Base-by-base conservation (phyloP, 2,797 vertebrate species). In the Pipistrellus kuhlii region DNA sequence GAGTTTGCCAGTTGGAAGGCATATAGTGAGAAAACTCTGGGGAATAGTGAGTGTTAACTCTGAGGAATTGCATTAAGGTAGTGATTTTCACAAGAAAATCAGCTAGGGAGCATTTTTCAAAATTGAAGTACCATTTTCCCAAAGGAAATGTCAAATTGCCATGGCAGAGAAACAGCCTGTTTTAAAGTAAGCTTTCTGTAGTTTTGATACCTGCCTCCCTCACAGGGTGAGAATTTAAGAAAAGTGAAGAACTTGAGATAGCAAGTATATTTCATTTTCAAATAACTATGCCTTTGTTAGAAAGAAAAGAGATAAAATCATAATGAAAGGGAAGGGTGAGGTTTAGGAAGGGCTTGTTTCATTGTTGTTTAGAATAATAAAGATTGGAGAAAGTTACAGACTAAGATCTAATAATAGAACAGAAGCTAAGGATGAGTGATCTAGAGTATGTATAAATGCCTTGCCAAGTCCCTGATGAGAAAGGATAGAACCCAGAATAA, bases 141-240 rank as follows among this genome's bases (percentile, higher is more conserved):
- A 77, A 94, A 80, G 23, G 53, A 87, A 93, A 78, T 86, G n/a
- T 88, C 75, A 85, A 55, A 57, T 64, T 71, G 41, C 68, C 46
- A 46, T n/a, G 12, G 41, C 62, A 76, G 25, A 80, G 41, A n/a
- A 87, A 92, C 51, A 69, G 20, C 27, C 27, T 59, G 21, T 35
- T 76, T 94, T 75, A 84, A 59, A 75, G 38, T 68, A 82, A 73
- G 9, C 8, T 85, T 85, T 87, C 41, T 72, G 12, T 35, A 89
- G 30, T 88, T 88, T 30, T 80, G 81, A 71, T 51, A 80, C 23
- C 41, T 89, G 14, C 11, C 59, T 25, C 92, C 17, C 17, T 88
- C 35, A 21, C 20, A 78, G n/a, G 18, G 8, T 88, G 10, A 72
- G 73, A 87, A 92, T 59, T 89, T 87, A 90, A 38, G 27, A 38